Base-by-base conservation (phyloP, 2,113 vertebrate species). In the Myodes glareolus region DNA sequence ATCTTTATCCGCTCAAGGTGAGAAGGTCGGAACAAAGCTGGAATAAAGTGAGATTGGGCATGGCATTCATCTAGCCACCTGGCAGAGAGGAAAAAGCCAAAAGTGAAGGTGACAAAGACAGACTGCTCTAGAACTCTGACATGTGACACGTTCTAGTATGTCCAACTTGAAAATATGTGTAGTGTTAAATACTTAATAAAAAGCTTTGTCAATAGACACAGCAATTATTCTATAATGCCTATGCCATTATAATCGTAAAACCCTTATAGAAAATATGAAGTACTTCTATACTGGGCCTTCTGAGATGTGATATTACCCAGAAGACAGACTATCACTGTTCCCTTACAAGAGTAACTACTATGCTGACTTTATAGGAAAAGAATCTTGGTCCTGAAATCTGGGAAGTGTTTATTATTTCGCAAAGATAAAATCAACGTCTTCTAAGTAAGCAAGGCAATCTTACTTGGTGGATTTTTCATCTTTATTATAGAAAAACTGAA, bases 1-100 rank as follows among this genome's bases (percentile, higher is more conserved):
- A 99, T 99, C 98, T 99, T 99, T 97, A 99, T 99, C 94, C 99
- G 99, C 97, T 99, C 99, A 80, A 99, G 97, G n/a, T 99, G 99
- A 72, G 99, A 99, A 6, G 99, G 99, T 94, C 99, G 99, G 98
- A 99, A 99, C 95, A 99, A 98, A 80, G 99, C 99, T 19, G 99
- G 99, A 97, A 99, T 99, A 96, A 99, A 99, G 88, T 99, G 99
- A 97, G 99, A 99, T 14, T 99, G 99, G 0, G 98, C 98, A 97
- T 99, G 99, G 70, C 99, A 99, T 98, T 99, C 99, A 94, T 99
- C 99, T 96, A 99, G 97, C 99, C 99, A 99, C 96, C 99, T 99
- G 98, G 90, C 86, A 81, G 94, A 97, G 94, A 0, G 88, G 42
- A 98, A 45, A n/a, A 68, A 81, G 65, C 95, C 0, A 92, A 84